Evolutionary conservation across 64 coral and sea anemone species (phyloP), one percentile per base, ranked within the genome.

Genomic region (Montipora foliosa): DNA sequence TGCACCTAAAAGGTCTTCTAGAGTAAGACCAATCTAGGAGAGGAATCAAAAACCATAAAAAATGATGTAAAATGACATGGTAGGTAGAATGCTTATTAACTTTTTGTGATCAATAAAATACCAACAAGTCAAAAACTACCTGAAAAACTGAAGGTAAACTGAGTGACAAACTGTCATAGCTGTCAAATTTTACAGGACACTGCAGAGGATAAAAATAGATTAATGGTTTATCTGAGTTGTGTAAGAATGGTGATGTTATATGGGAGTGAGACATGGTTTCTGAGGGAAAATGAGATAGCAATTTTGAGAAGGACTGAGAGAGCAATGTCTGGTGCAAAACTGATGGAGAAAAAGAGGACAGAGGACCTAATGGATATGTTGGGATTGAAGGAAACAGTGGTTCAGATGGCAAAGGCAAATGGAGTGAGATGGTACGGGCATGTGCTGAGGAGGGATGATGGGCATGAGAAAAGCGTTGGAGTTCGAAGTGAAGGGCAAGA

Each of bases 101-200:
- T 22, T 20, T 71, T 19, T 24, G 3, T 24, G 21, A 21, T 71
- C 5, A 71, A 71, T 2, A 21, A 24, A 71, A 71, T 1, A 71
- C 8, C 5, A 71, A 21, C 19, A 68, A 49, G 3, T 51, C 16
- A 22, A 6, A 67, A 85, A 48, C 29, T 89, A 98, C 97, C 97
- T 95, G 91, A 50, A 83, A 74, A 17, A 85, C 90, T 83, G 92
- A 69, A 57, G 97, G 94, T 71, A 98, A 78, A 85, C 94, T 96
- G 13, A 98, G 78, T 5, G 97, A 98, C 20, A 98, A 78, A 20
- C 94, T 98, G 62, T 98, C 94, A 94, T 87, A 98, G 8, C 91
- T 89, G 77, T 98, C 97, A 94, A 98, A 98, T 69, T 89, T 98
- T 2, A 98, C 97, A 47, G 97, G 97, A 59, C 84, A 96, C 97